phyloP scores from a whole-genome alignment of 2,797 vertebrate species.

The Amniataba percoides region DNA sequence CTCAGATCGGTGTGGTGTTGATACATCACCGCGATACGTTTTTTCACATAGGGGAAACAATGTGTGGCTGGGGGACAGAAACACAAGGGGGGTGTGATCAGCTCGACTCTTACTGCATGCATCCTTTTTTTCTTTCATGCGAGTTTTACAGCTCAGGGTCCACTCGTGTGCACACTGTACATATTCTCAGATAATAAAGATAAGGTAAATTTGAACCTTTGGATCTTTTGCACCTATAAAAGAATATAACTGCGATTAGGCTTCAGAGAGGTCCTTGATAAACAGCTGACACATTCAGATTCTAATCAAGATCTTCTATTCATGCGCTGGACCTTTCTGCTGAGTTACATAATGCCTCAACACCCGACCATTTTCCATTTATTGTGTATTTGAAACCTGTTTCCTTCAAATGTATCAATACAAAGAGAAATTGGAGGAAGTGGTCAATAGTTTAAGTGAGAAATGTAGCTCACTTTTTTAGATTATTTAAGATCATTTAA shows the following conservation, averaged over 20 bases:
- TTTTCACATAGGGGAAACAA: conserved; percentile 97
- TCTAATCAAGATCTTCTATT: conserved; percentile 71
- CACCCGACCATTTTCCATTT: not conserved
- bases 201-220: conserved; percentile 75
- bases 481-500: conserved; percentile 4
- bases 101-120: not conserved
- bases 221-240: conserved; percentile 69
- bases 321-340: conserved; percentile 25
- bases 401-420: not conserved
- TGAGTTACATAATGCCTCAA: conserved; percentile 28
- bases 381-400: not conserved
- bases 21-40: conserved; percentile 97
- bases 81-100: not conserved
- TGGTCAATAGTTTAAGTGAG: not conserved
- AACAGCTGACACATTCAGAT: conserved; percentile 73
- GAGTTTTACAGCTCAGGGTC: conserved; percentile 24
- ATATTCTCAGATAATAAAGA: conserved; percentile 58
- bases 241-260: conserved; percentile 59
- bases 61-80: conserved; percentile 89
- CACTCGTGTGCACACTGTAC: not conserved
- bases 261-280: conserved; percentile 55
- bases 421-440: not conserved
- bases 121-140: conserved; percentile 1
- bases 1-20: conserved; percentile 97
- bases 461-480: not conserved